phyloP scores from a whole-genome alignment of 2,797 vertebrate genomes.

The Pithecia hirsuta region DNA sequence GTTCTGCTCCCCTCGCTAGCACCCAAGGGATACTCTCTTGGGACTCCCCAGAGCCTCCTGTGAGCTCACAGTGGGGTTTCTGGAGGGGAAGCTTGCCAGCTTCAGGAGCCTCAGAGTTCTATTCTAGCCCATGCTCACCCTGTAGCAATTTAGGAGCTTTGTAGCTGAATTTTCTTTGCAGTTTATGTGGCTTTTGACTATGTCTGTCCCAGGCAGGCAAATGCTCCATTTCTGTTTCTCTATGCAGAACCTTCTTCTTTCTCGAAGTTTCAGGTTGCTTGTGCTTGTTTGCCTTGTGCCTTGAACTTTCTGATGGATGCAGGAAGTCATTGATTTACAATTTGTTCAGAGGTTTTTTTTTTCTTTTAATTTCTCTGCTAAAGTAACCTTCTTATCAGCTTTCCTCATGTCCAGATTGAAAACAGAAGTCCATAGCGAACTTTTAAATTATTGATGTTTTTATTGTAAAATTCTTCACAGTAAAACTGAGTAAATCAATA shows the following conservation, averaged over 20 bases:
- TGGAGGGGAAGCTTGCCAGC: neutral
- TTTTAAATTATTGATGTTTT: conserved; percentile 35
- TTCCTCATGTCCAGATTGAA: neutral
- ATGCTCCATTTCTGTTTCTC: neutral
- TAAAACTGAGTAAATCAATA: neutral
- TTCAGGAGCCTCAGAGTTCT: neutral
- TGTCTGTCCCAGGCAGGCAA: no score
- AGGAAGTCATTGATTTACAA: neutral
- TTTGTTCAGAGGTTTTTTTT: neutral
- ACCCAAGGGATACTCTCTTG: neutral
- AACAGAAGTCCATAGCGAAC: neutral
- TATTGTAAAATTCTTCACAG: neutral
- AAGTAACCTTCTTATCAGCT: neutral
- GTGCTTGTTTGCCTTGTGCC: neutral
- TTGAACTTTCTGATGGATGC: neutral
- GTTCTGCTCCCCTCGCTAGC: neutral
- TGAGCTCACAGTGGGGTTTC: neutral
- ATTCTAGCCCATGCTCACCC: no score
- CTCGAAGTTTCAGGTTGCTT: neutral
- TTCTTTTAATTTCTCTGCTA: neutral
- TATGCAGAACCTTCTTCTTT: neutral
- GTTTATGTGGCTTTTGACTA: no score
- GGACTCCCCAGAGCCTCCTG: no score
- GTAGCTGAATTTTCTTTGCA: neutral
- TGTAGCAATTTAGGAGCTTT: neutral